Base-by-base conservation (phyloP, 2,113 vertebrate genomes). In the Euleptes europaea region DNA sequence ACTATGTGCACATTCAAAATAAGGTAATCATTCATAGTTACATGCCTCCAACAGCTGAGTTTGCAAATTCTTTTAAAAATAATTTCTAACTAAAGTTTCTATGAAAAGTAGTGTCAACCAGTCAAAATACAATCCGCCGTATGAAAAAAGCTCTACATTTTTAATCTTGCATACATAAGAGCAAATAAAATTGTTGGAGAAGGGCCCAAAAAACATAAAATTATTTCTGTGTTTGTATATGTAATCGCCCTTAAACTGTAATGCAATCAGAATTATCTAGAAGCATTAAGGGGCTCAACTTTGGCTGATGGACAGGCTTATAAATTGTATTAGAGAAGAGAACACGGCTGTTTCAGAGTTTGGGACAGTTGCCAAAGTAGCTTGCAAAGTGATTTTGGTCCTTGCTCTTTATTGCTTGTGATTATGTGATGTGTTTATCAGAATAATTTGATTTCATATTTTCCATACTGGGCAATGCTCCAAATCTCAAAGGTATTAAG, bases 381-480 rank as follows among this genome's bases (percentile, higher is more conserved):
- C 80, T 73, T 65, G 57, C 71, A 76, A 86, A 84, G 40, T 69
- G 81, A 84, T 86, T 83, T 90, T 80, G 42, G 70, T 17, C 31
- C 44, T 83, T 85, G 49, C 31, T 84, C 65, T 78, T 73, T 78
- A 83, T 86, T 80, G 14, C 63, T 74, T 88, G 49, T 78, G 72
- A 79, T 83, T 85, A 84, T 84, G 40, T 83, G 80, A 78, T 44
- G 44, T 65, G 42, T 67, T 73, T 47, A 74, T 82, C 49, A 81
- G 86, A 85, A 76, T 88, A 88, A 88, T 84, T 88, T 91, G 33
- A 84, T 73, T 85, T 69, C 83, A 65, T 44, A 74, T 89, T 86
- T 82, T n/a, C 88, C 15, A 76, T 17, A 47, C 77, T 87, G 78
- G 44, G 67, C 75, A 82, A 88, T 19, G 35, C 60, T 78, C 26